Evolutionary conservation across 2,888 invertebrate species (phyloP).

Genomic region (Maniola hyperantus): DNA sequence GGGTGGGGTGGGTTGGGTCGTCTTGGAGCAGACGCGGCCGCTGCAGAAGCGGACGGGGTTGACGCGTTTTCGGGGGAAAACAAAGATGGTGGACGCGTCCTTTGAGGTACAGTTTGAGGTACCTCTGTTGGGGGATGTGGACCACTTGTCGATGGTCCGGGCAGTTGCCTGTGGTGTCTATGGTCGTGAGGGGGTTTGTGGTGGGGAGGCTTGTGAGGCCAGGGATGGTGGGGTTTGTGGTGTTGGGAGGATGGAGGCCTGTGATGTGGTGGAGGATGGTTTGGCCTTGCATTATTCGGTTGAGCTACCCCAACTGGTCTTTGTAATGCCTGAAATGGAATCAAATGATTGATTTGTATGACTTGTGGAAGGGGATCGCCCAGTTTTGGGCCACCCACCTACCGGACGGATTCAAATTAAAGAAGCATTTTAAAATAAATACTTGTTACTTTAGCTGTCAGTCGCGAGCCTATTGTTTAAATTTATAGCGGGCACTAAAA

Average conservation of each 20-base stretch:
- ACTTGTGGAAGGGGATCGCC: no score
- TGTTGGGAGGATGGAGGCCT: slow-evolving; percentile 56
- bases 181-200: slow-evolving; percentile 59
- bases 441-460: no score
- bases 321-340: slow-evolving; percentile 22
- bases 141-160: slow-evolving; percentile 47
- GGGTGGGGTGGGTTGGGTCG: slow-evolving; percentile 54
- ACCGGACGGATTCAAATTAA: no score
- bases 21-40: slow-evolving; percentile 52
- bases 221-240: slow-evolving; percentile 65
- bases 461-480: no score
- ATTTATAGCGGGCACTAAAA: no score
- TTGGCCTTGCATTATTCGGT: slow-evolving; percentile 41
- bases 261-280: slow-evolving; percentile 54
- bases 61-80: slow-evolving; percentile 85
- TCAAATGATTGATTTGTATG: neutral
- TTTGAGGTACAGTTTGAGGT: slow-evolving; percentile 43
- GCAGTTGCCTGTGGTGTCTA: slow-evolving; percentile 45
- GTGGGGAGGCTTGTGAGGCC: slow-evolving; percentile 69
- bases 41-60: slow-evolving; percentile 77
- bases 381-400: no score
- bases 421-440: no score
- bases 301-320: slow-evolving; percentile 42
- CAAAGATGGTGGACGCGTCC: slow-evolving; percentile 82
- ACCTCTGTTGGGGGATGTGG: slow-evolving; percentile 41